Evolutionary conservation across 2,888 invertebrate genomes (phyloP).

Genomic region (Drosophila gaucha): DNA sequence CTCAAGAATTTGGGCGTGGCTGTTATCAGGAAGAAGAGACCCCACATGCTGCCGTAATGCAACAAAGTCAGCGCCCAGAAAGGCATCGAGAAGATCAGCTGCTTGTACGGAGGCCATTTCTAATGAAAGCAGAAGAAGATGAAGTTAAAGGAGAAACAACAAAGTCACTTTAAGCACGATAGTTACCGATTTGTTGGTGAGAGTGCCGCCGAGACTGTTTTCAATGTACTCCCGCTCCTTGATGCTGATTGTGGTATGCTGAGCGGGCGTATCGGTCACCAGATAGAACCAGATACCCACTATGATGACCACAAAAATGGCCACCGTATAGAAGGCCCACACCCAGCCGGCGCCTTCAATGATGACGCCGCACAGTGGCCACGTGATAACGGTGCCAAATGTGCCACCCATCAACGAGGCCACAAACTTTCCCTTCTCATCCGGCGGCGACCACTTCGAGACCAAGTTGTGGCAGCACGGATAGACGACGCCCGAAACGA

Average conservation of each 20-base stretch:
- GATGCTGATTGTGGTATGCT: slow-evolving; percentile 87
- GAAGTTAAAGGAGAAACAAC: background rate
- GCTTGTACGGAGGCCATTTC: slow-evolving; percentile 88
- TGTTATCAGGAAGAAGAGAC: slow-evolving; percentile 90
- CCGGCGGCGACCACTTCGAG: slow-evolving; percentile 90
- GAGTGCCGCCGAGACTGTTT: slow-evolving; percentile 87
- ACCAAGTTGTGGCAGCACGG: slow-evolving; percentile 86
- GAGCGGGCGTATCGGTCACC: slow-evolving; percentile 88
- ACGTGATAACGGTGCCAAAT: slow-evolving; percentile 89
- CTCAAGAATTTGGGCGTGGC: slow-evolving; percentile 91
- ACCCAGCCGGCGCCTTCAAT: slow-evolving; percentile 88
- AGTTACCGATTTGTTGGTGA: slow-evolving; percentile 86
- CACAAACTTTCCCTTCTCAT: slow-evolving; percentile 90
- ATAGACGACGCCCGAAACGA: slow-evolving; percentile 86
- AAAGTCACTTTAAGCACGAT: fast-evolving
- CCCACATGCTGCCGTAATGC: slow-evolving; percentile 92
- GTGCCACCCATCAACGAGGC: slow-evolving; percentile 90
- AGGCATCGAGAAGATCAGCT: slow-evolving; percentile 87
- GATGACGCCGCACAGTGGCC: slow-evolving; percentile 88
- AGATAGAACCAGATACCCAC: slow-evolving; percentile 87
- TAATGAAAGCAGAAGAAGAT: slow-evolving; percentile 73
- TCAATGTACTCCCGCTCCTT: slow-evolving; percentile 88
- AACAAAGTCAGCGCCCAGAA: slow-evolving; percentile 88
- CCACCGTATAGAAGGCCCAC: slow-evolving; percentile 89
- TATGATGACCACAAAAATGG: slow-evolving; percentile 86